Evolutionary conservation across 2,113 vertebrate genomes (phyloP), one percentile per base, ranked within the genome.

Genomic region (Spea bombifrons): DNA sequence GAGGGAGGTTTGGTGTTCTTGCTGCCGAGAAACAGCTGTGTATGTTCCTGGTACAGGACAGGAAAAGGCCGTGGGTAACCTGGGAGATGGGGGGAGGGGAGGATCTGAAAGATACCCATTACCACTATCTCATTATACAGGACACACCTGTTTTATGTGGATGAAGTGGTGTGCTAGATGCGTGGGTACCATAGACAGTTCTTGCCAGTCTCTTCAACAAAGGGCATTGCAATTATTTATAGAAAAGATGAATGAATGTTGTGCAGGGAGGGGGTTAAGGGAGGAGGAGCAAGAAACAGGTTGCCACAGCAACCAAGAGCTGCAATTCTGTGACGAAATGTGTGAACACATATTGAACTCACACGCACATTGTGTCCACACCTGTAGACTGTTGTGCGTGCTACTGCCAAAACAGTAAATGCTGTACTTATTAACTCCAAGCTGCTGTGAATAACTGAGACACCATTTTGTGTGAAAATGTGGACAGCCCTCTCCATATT

Each of bases 11-110:
- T 48, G 50, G 47, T 15, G 67, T 47, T 8, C 5, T 15, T 44
- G 47, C 47, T 70, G 67, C 67, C 67, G 67, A 70, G 67, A 70
- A 70, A 16, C 67, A 70, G 67, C 67, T 70, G 47, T 50, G 67
- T 8, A n/a, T 70, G 67, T 70, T 70, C 67, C 67, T 70, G 67
- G 8, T 70, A 70, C 47, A 70, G 67, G 67, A 70, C 67, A 70
- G 67, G 67, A 70, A 70, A 48, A 70, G 67, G 44, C 67, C 67
- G 48, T 4, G 46, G 67, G 67, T 70, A 70, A 49, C 67, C 67
- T 59, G 67, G 17, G 67, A 16, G 44, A 16, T n/a, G 67, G 67
- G 67, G 45, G 15, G 44, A n/a, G 46, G 10, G 12, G 13, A 12
- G 66, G 4, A 48, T 70, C 5, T 50, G 47, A 70, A n/a, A n/a